phyloP scores from a whole-genome alignment of 2,797 vertebrate genomes.

The Tolypeutes matacus region DNA sequence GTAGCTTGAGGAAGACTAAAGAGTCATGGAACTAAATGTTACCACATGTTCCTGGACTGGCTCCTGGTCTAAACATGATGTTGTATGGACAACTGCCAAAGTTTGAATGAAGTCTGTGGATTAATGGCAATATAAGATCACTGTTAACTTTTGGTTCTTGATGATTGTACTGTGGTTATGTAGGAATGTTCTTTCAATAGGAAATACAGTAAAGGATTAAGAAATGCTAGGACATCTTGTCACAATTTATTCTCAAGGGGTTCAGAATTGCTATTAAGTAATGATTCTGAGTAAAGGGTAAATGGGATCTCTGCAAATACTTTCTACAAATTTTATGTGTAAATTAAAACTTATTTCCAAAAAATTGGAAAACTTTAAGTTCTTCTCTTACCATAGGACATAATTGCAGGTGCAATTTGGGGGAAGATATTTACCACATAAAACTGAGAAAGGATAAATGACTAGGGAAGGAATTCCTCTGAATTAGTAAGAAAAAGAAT shows the following conservation, averaged over 20 bases:
- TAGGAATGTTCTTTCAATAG: background rate
- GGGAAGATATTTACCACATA: background rate
- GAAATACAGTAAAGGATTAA: background rate
- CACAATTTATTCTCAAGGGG: background rate
- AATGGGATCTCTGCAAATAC: background rate
- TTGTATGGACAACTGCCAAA: background rate
- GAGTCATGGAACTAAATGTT: background rate
- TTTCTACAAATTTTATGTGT: background rate
- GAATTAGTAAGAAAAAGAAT: background rate
- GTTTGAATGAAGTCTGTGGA: background rate
- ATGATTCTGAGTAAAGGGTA: background rate
- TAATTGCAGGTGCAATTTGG: background rate
- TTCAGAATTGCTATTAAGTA: background rate
- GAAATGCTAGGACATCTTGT: background rate
- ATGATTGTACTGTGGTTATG: background rate
- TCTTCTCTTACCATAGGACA: background rate
- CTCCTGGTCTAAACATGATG: background rate
- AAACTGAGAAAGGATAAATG: background rate
- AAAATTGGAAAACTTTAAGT: background rate
- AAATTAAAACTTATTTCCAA: slow-evolving; percentile 20
- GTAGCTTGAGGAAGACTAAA: background rate
- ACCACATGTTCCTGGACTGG: background rate
- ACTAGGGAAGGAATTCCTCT: background rate
- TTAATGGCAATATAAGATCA: background rate
- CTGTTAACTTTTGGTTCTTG: background rate